These are phyloP conservation scores for Miltochrista miniata DNA, from an alignment of 2,888 invertebrate species.

Conservation along the genomic window DNA sequence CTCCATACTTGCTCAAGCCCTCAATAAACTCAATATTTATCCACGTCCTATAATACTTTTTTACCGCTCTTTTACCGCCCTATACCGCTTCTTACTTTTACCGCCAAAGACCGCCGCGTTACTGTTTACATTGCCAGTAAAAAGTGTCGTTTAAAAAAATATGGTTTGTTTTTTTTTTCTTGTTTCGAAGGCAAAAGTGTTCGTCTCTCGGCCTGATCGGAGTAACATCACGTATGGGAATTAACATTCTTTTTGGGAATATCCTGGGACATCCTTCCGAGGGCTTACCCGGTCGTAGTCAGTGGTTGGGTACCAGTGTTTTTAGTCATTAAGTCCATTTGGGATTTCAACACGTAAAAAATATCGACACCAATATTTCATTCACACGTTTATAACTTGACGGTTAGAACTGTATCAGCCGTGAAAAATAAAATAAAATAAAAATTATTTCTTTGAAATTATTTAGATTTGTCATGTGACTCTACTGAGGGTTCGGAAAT, in stretches of 20 bases:
- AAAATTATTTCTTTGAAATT: too few species aligned
- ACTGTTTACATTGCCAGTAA: constrained; percentile 28
- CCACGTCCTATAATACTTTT: constrained; percentile 9
- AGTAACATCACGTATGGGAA: constrained; percentile 2
- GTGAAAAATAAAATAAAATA: too few species aligned
- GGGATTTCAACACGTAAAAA: too few species aligned
- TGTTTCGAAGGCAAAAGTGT: constrained; percentile 3
- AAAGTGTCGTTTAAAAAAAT: constrained; percentile 27
- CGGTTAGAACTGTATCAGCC: too few species aligned
- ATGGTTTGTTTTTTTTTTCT: constrained; percentile 18
- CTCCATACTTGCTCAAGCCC: constrained; percentile 3
- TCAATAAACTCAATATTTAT: constrained; percentile 15
- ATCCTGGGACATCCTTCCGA: too few species aligned
- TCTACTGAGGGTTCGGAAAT: too few species aligned
- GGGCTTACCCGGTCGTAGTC: too few species aligned
- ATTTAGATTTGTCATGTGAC: too few species aligned
- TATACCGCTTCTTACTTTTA: constrained; percentile 21
- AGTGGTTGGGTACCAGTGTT: too few species aligned
- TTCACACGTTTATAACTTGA: too few species aligned
- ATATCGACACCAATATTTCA: too few species aligned
- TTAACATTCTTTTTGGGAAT: neutral
- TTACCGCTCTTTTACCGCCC: constrained; percentile 8
- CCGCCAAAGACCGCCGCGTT: constrained; percentile 37
- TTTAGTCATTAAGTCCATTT: too few species aligned
- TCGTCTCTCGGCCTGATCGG: neutral